phyloP scores from a whole-genome alignment of 1,140 invertebrate species.

The Drosophila albomicans region DNA sequence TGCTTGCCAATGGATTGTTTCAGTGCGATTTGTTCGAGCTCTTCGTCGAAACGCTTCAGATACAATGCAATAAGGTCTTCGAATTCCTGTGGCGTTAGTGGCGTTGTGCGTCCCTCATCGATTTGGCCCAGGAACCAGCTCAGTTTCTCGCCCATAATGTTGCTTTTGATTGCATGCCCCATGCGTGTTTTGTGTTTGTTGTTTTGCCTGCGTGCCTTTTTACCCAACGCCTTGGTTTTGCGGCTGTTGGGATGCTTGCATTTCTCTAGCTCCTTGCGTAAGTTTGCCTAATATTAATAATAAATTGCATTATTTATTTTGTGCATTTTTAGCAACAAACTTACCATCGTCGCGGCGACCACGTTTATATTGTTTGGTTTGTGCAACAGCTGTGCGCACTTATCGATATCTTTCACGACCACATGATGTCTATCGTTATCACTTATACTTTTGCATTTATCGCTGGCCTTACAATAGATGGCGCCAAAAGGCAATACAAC shows the following conservation, averaged over 20 bases:
- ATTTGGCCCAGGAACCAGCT: conserved; percentile 89
- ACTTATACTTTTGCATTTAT: not conserved
- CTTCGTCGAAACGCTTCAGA: conserved; percentile 89
- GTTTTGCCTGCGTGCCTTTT: conserved; percentile 88
- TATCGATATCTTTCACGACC: conserved; percentile 13
- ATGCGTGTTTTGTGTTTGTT: conserved; percentile 88
- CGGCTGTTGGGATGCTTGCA: conserved; percentile 92
- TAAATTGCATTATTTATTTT: too few relatives aligned
- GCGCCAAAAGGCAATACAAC: not conserved
- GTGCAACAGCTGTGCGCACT: conserved; percentile 4
- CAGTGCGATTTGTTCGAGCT: conserved; percentile 90
- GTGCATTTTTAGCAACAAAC: not conserved
- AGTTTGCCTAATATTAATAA: conserved; percentile 61
- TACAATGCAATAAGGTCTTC: conserved; percentile 87
- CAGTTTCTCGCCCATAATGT: conserved; percentile 90
- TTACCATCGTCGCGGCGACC: conserved; percentile 29
- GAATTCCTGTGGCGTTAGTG: conserved; percentile 87
- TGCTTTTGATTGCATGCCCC: conserved; percentile 88
- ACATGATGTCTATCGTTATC: not conserved
- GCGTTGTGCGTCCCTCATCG: conserved; percentile 85
- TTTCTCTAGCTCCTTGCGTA: conserved; percentile 86
- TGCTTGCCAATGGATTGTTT: conserved; percentile 91
- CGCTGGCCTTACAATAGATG: not conserved
- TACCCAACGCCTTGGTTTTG: conserved; percentile 89
- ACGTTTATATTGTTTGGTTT: conserved; percentile 42